Percentiles rank a stretch among this genome's conserved stretches.
Evolutionary conservation across 2,797 vertebrate genomes (phyloP).

Genomic region (Sarcophilus harrisii): DNA sequence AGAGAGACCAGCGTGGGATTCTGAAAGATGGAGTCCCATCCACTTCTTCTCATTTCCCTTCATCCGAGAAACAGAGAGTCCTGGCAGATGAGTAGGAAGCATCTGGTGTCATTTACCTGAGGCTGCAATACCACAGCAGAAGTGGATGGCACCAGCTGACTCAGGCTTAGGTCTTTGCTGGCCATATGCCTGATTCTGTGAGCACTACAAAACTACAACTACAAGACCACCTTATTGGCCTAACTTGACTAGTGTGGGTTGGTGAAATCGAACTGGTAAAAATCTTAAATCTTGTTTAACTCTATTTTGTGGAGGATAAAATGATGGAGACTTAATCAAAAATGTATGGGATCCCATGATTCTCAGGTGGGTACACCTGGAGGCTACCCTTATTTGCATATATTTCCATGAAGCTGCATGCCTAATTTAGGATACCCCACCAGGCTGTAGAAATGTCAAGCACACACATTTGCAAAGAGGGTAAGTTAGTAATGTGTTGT

Average conservation of each 20-base stretch:
- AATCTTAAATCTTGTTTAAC: background rate
- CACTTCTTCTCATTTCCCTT: conserved; percentile 61
- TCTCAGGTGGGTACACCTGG: background rate
- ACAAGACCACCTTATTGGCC: background rate
- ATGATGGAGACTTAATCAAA: background rate
- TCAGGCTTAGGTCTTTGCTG: background rate
- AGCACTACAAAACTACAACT: background rate
- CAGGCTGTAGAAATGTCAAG: background rate
- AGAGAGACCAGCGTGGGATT: background rate
- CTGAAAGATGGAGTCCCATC: background rate
- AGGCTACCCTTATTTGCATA: background rate
- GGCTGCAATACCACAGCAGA: background rate
- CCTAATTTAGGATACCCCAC: background rate
- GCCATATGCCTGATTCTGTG: background rate
- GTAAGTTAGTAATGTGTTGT: background rate
- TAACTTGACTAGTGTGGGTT: background rate
- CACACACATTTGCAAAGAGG: background rate
- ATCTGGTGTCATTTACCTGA: background rate
- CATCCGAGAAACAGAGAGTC: conserved; percentile 62
- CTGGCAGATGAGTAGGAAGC: background rate
- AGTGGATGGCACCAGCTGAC: background rate
- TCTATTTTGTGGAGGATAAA: background rate
- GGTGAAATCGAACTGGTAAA: background rate
- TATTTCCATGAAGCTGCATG: background rate
- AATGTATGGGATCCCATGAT: background rate